Base-by-base conservation (phyloP, 2,113 vertebrate genomes). In the Chitala chitala region DNA sequence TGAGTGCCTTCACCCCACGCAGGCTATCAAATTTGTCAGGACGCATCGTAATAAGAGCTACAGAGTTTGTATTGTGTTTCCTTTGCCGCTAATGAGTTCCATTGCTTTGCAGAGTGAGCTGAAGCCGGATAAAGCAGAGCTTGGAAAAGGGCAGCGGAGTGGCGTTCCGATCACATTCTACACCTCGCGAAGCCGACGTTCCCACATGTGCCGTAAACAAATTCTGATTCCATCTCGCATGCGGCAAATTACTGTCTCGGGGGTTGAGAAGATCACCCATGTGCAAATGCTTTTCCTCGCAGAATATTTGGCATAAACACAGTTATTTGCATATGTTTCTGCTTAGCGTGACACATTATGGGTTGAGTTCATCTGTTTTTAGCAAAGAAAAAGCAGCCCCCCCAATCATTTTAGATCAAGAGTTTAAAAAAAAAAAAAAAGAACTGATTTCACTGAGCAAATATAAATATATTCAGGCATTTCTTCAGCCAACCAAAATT, bases 261-360 rank as follows among this genome's bases (percentile, higher is more conserved):
- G n/a, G 51, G 33, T 74, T 40, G 31, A 75, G 48, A 48, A 53
- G 22, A 69, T 69, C 36, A 53, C 48, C n/a, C 77, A 81, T 76
- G 69, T 78, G 73, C 8, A 78, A 78, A 40, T 40, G 56, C 68
- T 54, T 82, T 72, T 61, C 74, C 38, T 46, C n/a, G 10, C 71
- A 36, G 74, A 81, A 46, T 76, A 50, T 66, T 77, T 56, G 51
- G 50, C 74, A 33, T 50, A 70, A 66, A 56, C 20, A 72, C 71
- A 78, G 72, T 76, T 61, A 76, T 76, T 74, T 69, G 59, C 72
- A 55, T 38, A 53, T 70, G 26, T 29, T n/a, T 50, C 22, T 31
- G 13, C 24, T 69, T 51, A 69, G 66, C 3, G 3, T 31, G 22
- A 51, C 53, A 36, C 46, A 53, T 51, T 13, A n/a, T n/a, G n/a